Conservation (phyloP, 1,140 invertebrate genomes). For the Oscheius sp. region DNA sequence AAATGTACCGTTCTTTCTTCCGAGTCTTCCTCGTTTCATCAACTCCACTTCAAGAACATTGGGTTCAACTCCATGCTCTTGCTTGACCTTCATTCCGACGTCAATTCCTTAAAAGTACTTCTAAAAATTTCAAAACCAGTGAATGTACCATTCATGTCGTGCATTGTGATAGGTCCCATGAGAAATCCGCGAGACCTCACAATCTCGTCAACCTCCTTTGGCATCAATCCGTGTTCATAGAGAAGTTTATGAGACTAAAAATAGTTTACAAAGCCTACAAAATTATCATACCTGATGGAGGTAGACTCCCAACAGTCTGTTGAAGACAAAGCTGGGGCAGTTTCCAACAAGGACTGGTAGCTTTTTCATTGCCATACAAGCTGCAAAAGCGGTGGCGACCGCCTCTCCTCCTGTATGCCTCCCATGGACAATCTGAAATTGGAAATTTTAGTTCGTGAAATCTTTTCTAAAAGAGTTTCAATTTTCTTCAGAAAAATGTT, state of each 20-base stretch:
- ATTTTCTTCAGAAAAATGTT: too few species aligned
- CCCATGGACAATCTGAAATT: slow-evolving; percentile 56
- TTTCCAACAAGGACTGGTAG: slow-evolving; percentile 61
- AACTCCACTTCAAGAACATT: slow-evolving; percentile 33
- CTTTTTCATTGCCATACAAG: slow-evolving; percentile 61
- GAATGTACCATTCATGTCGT: slow-evolving; percentile 59
- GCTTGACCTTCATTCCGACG: slow-evolving; percentile 30
- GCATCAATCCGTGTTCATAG: slow-evolving; percentile 58
- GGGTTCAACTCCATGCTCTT: slow-evolving; percentile 28
- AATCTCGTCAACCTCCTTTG: slow-evolving; percentile 58
- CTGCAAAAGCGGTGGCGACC: slow-evolving; percentile 62
- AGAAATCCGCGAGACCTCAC: slow-evolving; percentile 61
- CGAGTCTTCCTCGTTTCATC: slow-evolving; percentile 28
- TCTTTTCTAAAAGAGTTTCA: too few species aligned
- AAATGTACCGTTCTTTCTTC: slow-evolving; percentile 37
- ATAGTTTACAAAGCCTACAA: neutral
- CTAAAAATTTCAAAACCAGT: neutral
- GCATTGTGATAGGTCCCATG: slow-evolving; percentile 60
- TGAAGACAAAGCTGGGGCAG: slow-evolving; percentile 62
- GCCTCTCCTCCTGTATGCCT: slow-evolving; percentile 58
- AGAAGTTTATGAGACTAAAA: slow-evolving; percentile 52
- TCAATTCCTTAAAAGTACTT: slow-evolving; percentile 33
- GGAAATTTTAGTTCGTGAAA: too few species aligned
- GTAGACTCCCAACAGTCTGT: slow-evolving; percentile 56
- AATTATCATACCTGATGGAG: neutral